Base-by-base conservation (phyloP, 1,140 invertebrate species). In the Melanaphis sacchari region DNA sequence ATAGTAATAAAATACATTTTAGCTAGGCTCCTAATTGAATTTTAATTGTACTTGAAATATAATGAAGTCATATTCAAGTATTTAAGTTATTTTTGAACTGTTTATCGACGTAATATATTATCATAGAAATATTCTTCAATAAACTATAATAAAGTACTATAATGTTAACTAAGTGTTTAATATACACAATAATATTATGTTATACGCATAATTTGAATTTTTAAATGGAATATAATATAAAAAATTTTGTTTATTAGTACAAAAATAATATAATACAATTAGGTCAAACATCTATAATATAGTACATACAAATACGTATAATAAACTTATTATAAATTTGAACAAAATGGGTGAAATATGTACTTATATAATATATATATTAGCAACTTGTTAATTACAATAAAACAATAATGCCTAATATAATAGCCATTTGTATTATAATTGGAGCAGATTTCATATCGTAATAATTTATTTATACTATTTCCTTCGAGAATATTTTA, bases 251-350 rank as follows among this genome's bases (percentile, higher is more conserved):
- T 76, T 36, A 76, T 76, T 76, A 18, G 59, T n/a, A 76, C 59
- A 76, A n/a, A n/a, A n/a, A 76, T 76, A 76, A 76, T 76, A 76
- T n/a, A 76, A 76, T 18, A n/a, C 31, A 76, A 76, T 76, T 76
- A 76, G 31, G 59, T 76, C 59, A 76, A 76, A 76, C 59, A 76
- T 76, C 31, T n/a, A n/a, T 76, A 15, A 59, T 59, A 59, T 21
- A 49, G 46, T 76, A n/a, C 31, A n/a, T 76, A n/a, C 3, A 21
- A 18, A 76, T 76, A 76, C 11, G 4, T 76, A 76, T 36, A 76
- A 76, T 76, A n/a, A 76, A 76, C 59, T 76, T 76, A 76, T 76
- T n/a, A 76, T 76, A 76, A 76, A 76, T 76, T 76, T 76, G 59
- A 76, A n/a, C 59, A 76, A 76, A 76, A n/a, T 76, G 4, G 59